These are phyloP conservation scores for Pholis gunnellus DNA, from an alignment of 2,113 vertebrate genomes.

Conservation along the genomic window DNA sequence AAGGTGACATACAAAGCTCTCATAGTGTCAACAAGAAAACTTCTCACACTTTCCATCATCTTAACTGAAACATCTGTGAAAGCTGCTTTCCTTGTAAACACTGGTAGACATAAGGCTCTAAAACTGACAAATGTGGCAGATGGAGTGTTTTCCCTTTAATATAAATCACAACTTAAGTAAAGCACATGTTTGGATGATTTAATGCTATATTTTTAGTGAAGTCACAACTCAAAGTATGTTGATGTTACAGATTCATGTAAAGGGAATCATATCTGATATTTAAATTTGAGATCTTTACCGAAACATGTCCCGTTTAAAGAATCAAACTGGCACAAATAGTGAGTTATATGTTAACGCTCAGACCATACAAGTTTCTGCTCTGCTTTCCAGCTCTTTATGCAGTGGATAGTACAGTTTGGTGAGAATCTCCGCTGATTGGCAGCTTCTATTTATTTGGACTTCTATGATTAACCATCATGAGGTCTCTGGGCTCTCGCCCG, in stretches of 20 bases:
- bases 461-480: constrained; percentile 39
- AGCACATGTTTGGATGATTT: neutral
- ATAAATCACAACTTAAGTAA: neutral
- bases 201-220: neutral
- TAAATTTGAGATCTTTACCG: neutral
- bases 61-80: neutral
- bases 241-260: neutral
- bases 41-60: too few species aligned
- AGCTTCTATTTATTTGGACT: constrained; percentile 65
- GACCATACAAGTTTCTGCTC: constrained; percentile 8
- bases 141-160: neutral
- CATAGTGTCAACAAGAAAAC: too few species aligned
- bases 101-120: neutral
- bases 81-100: neutral
- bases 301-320: neutral
- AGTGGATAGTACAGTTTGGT: constrained; percentile 27
- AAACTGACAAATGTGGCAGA: neutral
- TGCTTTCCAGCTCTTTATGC: constrained; percentile 33
- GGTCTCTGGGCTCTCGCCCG: constrained; percentile 55
- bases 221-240: neutral
- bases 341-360: constrained; percentile 4
- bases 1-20: neutral
- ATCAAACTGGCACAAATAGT: neutral
- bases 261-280: neutral
- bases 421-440: constrained; percentile 72